These are phyloP conservation scores for Turritopsis dohrnii DNA, from an alignment of 30 jellyfish, hydroid and myxozoan species.

Conservation along the genomic window DNA sequence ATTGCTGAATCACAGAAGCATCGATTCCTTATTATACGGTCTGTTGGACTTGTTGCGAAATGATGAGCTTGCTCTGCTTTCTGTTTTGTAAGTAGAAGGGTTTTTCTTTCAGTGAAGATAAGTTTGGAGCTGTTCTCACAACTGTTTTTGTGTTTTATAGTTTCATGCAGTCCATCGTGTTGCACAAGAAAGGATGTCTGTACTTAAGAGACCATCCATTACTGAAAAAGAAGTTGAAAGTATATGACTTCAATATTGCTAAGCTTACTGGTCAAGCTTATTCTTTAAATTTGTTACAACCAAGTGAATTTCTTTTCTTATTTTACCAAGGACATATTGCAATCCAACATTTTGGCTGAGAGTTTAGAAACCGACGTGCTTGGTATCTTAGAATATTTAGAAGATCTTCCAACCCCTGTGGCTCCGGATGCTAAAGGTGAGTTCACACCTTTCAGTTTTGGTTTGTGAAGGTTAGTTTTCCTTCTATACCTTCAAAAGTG, in stretches of 20 bases:
- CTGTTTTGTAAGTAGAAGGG: constrained; percentile 53
- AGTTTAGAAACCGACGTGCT: constrained; percentile 37
- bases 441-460: background rate
- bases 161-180: constrained; percentile 53
- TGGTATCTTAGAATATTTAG: constrained; percentile 43
- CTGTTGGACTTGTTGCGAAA: constrained; percentile 47
- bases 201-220: constrained; percentile 56
- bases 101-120: background rate
- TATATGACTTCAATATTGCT: background rate
- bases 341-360: background rate
- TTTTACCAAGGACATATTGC: background rate
- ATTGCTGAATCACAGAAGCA: constrained; percentile 39
- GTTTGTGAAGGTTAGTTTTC: background rate
- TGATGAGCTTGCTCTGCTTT: constrained; percentile 65
- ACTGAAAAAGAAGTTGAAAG: constrained; percentile 45
- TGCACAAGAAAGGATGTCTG: constrained; percentile 74
- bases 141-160: constrained; percentile 22
- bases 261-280: background rate
- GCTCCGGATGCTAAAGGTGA: constrained; percentile 69
- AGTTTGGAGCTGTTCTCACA: background rate
- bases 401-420: constrained; percentile 52
- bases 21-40: constrained; percentile 49
- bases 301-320: background rate
- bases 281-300: background rate
- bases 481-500: too few species aligned